Evolutionary conservation across 1,140 invertebrate species (phyloP), one percentile per base, ranked within the genome.

Genomic region (Globodera rostochiensis): DNA sequence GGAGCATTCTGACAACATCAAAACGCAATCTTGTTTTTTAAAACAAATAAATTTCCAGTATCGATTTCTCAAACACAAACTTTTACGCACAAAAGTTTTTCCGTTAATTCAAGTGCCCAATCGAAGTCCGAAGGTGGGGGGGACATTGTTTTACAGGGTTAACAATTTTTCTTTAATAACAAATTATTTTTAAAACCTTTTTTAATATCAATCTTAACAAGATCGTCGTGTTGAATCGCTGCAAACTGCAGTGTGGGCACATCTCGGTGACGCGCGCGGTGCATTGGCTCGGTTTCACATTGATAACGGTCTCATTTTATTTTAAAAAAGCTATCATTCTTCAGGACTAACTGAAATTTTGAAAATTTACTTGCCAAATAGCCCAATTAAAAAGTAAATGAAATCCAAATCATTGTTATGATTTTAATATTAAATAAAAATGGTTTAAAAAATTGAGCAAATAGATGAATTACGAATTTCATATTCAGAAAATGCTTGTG

Each of bases 241-340:
- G 69, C 25, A 71, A 71, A 36, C 25, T 5, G 69, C 69, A 6
- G 69, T 84, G 13, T 64, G 76, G 64, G 83, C 83, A 1, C 76
- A 85, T 50, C 13, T 84, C 8, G 83, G 83, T 21, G 78, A 79
- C 19, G 80, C 82, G 21, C 36, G 21, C 13, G 80, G 81, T 11
- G 81, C 81, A 5, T 46, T 82, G 15, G 74, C 82, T 15, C 70
- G 66, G 15, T 85, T 84, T 73, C 79, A 85, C 53, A 13, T 84
- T 19, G 83, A 84, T 47, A 83, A 84, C 49, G 80, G 77, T 78
- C 6, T 36, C 36, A 3, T 2, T 36, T 36, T 36, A 36, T 36
- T 36, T 36, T 36, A 3, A 36, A 36, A 36, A 36, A 36, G 36
- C 36, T 25, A 36, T 36, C 36, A 36, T 36, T 36, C 36, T 36